Percentiles rank a stretch among this genome's conserved stretches.
phyloP scores from a whole-genome alignment of 2,797 vertebrate species.

The Sebastes elongatus region DNA sequence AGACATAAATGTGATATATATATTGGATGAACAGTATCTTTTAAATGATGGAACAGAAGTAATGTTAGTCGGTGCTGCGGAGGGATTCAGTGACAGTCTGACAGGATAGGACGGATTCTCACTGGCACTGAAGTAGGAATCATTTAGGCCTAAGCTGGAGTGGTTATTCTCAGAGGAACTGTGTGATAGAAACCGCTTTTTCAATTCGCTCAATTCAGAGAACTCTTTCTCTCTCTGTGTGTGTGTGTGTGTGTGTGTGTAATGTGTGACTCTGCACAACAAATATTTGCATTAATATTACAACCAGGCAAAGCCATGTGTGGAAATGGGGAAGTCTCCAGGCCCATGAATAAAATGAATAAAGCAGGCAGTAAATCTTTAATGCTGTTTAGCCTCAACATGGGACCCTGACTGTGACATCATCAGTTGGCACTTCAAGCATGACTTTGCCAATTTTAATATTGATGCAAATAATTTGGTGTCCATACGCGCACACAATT shows the following conservation, averaged over 20 bases:
- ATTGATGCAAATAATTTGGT: constrained; percentile 14
- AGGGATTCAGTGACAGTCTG: not conserved
- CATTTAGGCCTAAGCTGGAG: not conserved
- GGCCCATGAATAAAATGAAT: constrained; percentile 54
- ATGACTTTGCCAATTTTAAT: constrained; percentile 32
- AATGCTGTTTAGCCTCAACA: constrained; percentile 46
- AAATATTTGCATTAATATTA: constrained; percentile 54
- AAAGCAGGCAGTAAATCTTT: constrained; percentile 40
- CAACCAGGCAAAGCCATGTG: constrained; percentile 4
- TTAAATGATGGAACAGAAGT: not conserved
- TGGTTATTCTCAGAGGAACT: constrained; percentile 9
- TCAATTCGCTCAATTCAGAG: not conserved
- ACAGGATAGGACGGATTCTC: constrained; percentile 7
- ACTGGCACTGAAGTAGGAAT: constrained; percentile 12
- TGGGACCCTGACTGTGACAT: constrained; percentile 29
- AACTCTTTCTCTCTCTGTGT: not conserved
- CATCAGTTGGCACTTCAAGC: constrained; percentile 36
- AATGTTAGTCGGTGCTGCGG: not conserved
- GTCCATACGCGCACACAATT: not conserved
- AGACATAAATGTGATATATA: not conserved
- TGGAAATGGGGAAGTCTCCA: constrained; percentile 16
- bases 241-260: not conserved
- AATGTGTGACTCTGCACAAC: not conserved
- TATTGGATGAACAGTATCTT: not conserved
- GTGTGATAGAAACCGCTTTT: constrained; percentile 13